phyloP scores from a whole-genome alignment of 92 coral and sea anemone genomes.

The Phenganax marumi region DNA sequence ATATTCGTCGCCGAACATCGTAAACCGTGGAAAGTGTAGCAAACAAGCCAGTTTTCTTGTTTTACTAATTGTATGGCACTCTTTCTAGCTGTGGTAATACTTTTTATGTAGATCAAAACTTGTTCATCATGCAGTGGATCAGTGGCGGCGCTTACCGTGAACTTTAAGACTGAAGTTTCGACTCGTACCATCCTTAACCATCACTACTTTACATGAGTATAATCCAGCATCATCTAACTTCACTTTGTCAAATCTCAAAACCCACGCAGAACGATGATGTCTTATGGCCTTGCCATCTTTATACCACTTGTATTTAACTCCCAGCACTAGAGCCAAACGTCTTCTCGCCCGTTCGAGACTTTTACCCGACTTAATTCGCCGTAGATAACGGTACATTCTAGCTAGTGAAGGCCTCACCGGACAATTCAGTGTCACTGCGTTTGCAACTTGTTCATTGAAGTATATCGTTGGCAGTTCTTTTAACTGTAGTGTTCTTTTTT shows the following conservation, averaged over 20 bases:
- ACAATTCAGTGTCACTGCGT: slow-evolving; percentile 26
- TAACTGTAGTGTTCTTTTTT: neutral
- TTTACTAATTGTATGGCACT: too few relatives aligned
- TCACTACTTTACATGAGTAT: slow-evolving; percentile 22
- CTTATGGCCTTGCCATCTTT: slow-evolving; percentile 30
- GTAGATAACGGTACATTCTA: slow-evolving; percentile 26
- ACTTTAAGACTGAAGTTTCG: slow-evolving; percentile 21
- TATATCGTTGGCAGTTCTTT: neutral
- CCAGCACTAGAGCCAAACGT: neutral
- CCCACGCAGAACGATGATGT: slow-evolving; percentile 43
- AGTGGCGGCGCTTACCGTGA: neutral
- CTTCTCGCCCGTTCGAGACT: slow-evolving; percentile 11
- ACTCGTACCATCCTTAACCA: neutral
- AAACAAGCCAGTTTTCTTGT: too few relatives aligned
- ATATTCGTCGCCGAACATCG: too few relatives aligned
- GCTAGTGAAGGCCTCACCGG: slow-evolving; percentile 17
- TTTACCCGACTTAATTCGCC: slow-evolving; percentile 21
- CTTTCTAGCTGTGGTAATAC: too few relatives aligned
- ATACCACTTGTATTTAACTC: slow-evolving; percentile 36
- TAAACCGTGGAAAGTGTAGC: too few relatives aligned
- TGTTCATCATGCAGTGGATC: too few relatives aligned
- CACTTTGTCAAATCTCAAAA: slow-evolving; percentile 1
- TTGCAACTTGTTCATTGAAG: slow-evolving; percentile 20
- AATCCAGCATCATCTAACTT: slow-evolving; percentile 3
- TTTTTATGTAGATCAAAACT: too few relatives aligned